Conservation (phyloP, 2,797 vertebrate genomes). For the Protonibea diacanthus region DNA sequence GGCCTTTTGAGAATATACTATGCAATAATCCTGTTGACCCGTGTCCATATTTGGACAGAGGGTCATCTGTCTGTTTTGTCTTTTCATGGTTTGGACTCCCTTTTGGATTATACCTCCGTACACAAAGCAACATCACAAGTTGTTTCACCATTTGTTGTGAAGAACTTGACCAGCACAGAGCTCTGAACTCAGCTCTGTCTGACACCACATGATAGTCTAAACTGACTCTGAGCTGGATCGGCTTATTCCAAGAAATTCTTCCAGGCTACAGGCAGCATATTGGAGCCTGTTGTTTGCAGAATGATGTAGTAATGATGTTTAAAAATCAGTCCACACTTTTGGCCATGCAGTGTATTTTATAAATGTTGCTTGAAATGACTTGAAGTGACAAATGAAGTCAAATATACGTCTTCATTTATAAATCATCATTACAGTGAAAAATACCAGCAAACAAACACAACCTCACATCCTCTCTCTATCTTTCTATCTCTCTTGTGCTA, state of each 20-base stretch:
- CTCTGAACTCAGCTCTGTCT: no score
- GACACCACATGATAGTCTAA: no score
- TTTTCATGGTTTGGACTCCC: neutral
- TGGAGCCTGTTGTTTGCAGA: neutral
- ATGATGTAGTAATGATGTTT: neutral
- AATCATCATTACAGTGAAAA: neutral
- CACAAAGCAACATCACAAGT: no score
- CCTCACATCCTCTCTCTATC: conserved; percentile 1
- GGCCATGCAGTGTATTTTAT: neutral
- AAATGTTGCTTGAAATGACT: neutral
- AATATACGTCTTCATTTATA: neutral
- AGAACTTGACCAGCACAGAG: no score
- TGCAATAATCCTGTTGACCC: neutral
- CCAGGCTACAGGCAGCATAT: neutral
- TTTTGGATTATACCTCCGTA: no score
- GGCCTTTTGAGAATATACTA: neutral
- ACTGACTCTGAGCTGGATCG: no score
- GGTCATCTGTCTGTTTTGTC: neutral
- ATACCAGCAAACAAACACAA: conserved; percentile 22
- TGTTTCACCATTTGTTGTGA: no score
- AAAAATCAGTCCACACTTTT: neutral
- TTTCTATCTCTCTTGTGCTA: conserved; percentile 19
- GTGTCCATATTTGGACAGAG: neutral
- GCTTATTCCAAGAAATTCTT: no score
- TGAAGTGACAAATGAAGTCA: conserved; percentile 1